phyloP scores from a whole-genome alignment of 1,140 invertebrate species.

The Drosophila dunni region DNA sequence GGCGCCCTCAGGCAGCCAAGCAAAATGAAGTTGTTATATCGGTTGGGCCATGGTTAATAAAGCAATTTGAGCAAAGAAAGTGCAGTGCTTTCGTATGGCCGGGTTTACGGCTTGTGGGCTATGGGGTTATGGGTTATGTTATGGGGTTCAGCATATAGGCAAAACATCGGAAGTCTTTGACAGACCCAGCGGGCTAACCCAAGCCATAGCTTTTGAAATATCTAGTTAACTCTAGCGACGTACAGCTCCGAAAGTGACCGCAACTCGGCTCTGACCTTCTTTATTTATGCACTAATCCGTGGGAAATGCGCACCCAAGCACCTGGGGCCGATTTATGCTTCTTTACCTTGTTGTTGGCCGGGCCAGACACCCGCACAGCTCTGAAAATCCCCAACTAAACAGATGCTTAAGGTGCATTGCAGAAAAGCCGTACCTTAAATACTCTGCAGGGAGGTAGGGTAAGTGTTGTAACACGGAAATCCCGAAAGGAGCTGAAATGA shows the following conservation, averaged over 20 bases:
- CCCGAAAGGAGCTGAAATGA: too few relatives aligned
- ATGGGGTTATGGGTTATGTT: constrained; percentile 2
- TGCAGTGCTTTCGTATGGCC: not conserved
- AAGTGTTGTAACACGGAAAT: too few relatives aligned
- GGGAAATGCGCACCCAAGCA: constrained; percentile 71
- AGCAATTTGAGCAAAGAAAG: constrained; percentile 61
- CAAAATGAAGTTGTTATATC: constrained; percentile 51
- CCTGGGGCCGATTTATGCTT: constrained; percentile 77
- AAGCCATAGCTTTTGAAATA: constrained; percentile 65
- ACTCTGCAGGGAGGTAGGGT: constrained; percentile 14
- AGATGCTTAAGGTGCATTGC: not conserved
- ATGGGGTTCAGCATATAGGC: not conserved
- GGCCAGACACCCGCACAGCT: constrained; percentile 22
- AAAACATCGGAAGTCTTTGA: constrained; percentile 20
- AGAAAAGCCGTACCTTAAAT: constrained; percentile 12
- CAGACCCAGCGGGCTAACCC: constrained; percentile 34
- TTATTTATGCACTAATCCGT: constrained; percentile 82
- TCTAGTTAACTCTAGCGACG: constrained; percentile 62
- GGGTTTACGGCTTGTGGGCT: not conserved
- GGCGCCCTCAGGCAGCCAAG: constrained; percentile 2
- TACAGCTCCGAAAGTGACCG: constrained; percentile 12
- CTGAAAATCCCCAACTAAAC: constrained; percentile 12
- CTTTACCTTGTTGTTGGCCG: constrained; percentile 20
- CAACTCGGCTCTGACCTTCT: constrained; percentile 68
- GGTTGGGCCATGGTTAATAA: constrained; percentile 51